Conservation (phyloP, 2,888 invertebrate species). For the Drosophila testacea region DNA sequence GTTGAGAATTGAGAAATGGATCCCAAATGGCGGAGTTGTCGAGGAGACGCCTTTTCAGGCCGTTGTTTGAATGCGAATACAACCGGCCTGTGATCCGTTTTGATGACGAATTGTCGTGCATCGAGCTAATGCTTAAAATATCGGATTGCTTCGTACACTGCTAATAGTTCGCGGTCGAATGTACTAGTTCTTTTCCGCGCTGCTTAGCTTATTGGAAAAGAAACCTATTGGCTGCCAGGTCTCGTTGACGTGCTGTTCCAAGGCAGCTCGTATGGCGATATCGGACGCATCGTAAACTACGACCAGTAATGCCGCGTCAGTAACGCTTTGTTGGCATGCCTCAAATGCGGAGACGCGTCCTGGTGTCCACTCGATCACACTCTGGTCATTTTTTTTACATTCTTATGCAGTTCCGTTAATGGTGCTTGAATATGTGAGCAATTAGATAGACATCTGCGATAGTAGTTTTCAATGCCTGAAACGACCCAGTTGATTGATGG, state of each 20-base stretch:
- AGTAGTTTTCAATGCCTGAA: background rate
- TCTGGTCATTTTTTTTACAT: background rate
- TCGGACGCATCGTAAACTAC: background rate
- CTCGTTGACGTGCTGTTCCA: too few species aligned
- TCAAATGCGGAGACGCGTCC: background rate
- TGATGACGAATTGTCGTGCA: background rate
- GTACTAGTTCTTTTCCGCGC: too few species aligned
- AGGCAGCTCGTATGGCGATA: too few species aligned
- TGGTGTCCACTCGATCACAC: background rate
- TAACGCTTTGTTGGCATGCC: background rate
- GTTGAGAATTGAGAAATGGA: background rate
- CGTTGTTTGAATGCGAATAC: too few species aligned
- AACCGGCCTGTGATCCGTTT: too few species aligned
- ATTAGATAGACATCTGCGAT: too few species aligned
- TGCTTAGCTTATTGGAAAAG: too few species aligned
- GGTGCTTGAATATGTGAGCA: too few species aligned
- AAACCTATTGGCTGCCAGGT: too few species aligned
- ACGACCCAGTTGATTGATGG: background rate
- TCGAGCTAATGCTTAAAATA: background rate
- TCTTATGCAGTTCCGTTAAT: background rate
- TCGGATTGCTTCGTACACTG: background rate
- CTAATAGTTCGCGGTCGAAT: background rate
- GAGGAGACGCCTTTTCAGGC: too few species aligned
- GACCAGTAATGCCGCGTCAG: background rate
- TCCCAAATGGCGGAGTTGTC: too few species aligned